Evolutionary conservation across 1,140 invertebrate species (phyloP).

Genomic region (Drosophila arawakana): DNA sequence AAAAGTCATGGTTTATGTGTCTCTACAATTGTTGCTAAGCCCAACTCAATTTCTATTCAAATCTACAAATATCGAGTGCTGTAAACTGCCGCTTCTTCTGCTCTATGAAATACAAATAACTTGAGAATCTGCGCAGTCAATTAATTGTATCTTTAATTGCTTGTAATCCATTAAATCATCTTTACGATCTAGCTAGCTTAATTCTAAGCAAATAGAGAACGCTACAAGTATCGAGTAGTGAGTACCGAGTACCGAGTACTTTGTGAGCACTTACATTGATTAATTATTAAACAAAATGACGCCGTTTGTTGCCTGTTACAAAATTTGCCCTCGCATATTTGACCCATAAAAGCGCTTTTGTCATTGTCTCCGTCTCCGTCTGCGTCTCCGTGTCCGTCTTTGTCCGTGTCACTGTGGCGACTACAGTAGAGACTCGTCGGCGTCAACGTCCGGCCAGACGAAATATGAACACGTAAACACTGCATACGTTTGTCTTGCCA

Average conservation of each 20-base stretch:
- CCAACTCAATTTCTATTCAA: not conserved
- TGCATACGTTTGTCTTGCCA: not conserved
- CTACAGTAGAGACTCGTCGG: constrained; percentile 9
- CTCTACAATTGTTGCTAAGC: not conserved
- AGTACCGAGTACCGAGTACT: not conserved
- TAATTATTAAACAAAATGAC: constrained; percentile 54
- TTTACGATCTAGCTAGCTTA: too few species aligned
- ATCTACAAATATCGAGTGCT: not conserved
- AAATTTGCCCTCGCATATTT: constrained; percentile 35
- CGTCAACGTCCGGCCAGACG: not conserved
- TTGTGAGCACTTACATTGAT: constrained; percentile 24
- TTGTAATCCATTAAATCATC: too few species aligned
- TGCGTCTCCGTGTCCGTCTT: not conserved
- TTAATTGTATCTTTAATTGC: too few species aligned
- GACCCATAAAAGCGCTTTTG: constrained; percentile 46
- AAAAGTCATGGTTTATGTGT: too few species aligned
- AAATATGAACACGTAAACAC: constrained; percentile 2
- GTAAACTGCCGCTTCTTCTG: not conserved
- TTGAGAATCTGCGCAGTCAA: too few species aligned
- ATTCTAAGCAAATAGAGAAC: not conserved
- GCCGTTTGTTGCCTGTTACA: constrained; percentile 19
- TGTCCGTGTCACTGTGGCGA: not conserved
- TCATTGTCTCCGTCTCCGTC: not conserved
- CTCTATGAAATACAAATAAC: too few species aligned
- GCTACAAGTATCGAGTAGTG: not conserved